Conservation (phyloP, 2,797 vertebrate genomes). For the Phyllotis vaccarum region DNA sequence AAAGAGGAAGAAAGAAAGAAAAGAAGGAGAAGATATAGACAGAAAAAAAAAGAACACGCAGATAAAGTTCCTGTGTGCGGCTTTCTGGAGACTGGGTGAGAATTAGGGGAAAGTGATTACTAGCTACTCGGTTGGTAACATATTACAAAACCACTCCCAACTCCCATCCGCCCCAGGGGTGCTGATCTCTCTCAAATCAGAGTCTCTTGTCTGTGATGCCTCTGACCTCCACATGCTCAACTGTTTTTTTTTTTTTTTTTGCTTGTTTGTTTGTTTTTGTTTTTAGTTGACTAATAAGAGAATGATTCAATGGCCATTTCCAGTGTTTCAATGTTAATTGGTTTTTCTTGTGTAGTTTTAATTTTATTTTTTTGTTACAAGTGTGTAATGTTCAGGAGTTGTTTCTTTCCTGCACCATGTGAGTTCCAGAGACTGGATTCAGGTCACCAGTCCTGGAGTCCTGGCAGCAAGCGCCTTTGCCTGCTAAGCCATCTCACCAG, state of each 20-base stretch:
- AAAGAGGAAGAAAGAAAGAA: no score
- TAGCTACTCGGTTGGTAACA: neutral
- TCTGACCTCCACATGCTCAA: neutral
- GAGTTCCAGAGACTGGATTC: neutral
- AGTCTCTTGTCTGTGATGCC: neutral
- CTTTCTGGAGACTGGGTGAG: no score
- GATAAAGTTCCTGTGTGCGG: rapidly evolving
- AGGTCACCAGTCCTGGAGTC: neutral
- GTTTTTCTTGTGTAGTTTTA: neutral
- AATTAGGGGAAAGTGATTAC: neutral
- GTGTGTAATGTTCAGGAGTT: neutral
- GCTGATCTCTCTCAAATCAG: neutral
- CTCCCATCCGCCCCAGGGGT: rapidly evolving
- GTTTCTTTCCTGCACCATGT: neutral
- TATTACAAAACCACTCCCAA: neutral
- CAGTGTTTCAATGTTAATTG: slow-evolving; percentile 25
- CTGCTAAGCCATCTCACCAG: neutral
- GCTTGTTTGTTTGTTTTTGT: no score
- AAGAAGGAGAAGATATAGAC: neutral
- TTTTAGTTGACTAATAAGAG: neutral
- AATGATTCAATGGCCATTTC: neutral
- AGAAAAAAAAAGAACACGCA: neutral
- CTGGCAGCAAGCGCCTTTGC: neutral
- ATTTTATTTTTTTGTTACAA: neutral
- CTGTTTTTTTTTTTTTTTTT: no score